Base-by-base conservation (phyloP, 2,888 invertebrate genomes). In the Crepidodera aurea region DNA sequence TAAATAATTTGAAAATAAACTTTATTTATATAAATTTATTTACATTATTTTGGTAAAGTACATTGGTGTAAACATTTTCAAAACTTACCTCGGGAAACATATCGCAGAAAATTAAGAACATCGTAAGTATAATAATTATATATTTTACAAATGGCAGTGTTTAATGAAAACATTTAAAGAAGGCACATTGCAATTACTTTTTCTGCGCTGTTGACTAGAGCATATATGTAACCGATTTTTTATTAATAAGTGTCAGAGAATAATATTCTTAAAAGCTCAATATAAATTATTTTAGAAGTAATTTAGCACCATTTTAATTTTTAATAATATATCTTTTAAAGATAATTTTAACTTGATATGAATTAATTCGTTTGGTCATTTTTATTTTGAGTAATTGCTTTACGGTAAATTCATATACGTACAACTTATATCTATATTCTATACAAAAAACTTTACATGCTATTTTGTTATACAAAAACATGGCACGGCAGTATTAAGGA, bases 121-220 rank as follows among this genome's bases (percentile, higher is more conserved):
- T 48, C 40, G 60, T 44, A 40, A 12, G 6, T 4, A 51, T 59
- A 59, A 64, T 64, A 59, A 57, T 61, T 65, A 69, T 77, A 76
- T 78, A 78, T 77, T 77, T 78, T 77, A 79, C 75, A 78, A 71
- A 74, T 79, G 79, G 79, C 79, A 79, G 79, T 79, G 79, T 76
- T 77, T 66, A 70, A 70, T 62, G 46, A 60, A 55, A 61, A 62
- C 51, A 60, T 50, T 56, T 46, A n/a, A 50, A 22, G 53, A 25
- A 42, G 42, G 51, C 50, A 46, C 55, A 54, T 37, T 63, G 50
- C 29, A 60, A 60, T 13, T 29, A 57, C 15, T 18, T 55, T 29
- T 54, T 39, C 34, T 58, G 51, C 50, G 44, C 46, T 53, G 59
- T 73, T 76, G 76, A 75, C 75, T 77, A 75, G 76, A 76, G 71